Evolutionary conservation across 2,888 invertebrate genomes (phyloP).

Genomic region (Agrotis segetum): DNA sequence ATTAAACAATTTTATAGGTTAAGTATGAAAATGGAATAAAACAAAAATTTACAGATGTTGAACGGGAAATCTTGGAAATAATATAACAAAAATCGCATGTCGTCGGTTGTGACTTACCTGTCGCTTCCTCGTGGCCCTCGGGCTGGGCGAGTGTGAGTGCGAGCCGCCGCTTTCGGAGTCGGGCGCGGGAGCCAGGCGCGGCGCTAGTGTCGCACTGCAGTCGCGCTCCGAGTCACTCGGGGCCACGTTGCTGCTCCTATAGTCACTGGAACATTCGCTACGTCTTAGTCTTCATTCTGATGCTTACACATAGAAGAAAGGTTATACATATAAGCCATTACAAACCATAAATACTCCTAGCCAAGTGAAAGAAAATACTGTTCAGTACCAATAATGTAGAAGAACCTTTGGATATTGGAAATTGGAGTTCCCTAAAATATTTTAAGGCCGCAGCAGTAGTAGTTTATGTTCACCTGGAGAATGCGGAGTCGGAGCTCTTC

Average conservation of each 20-base stretch:
- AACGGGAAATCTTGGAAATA: background rate
- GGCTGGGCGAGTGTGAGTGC: conserved; percentile 93
- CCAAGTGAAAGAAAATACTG: no score
- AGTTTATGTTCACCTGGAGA: conserved; percentile 94
- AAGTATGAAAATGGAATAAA: background rate
- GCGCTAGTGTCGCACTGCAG: conserved; percentile 92
- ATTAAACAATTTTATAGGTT: background rate
- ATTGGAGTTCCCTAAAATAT: background rate
- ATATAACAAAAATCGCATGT: no score
- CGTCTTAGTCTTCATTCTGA: conserved; percentile 65
- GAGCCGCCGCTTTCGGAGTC: conserved; percentile 97
- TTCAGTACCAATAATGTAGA: background rate
- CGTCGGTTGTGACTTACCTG: conserved; percentile 88
- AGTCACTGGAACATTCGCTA: conserved; percentile 93
- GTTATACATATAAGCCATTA: background rate
- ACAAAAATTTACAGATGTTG: background rate
- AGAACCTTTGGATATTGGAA: conserved; percentile 3
- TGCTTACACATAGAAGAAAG: background rate
- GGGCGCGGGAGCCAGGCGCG: conserved; percentile 88
- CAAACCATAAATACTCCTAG: background rate
- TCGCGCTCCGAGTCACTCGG: conserved; percentile 97
- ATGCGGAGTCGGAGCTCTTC: conserved; percentile 97
- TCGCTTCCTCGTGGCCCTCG: conserved; percentile 94
- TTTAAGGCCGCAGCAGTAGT: conserved; percentile 46
- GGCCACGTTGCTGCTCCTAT: conserved; percentile 97